Percentiles rank a stretch among this genome's conserved stretches.
Conservation (phyloP, 2,797 vertebrate species). For the Hoplostethus mediterraneus region DNA sequence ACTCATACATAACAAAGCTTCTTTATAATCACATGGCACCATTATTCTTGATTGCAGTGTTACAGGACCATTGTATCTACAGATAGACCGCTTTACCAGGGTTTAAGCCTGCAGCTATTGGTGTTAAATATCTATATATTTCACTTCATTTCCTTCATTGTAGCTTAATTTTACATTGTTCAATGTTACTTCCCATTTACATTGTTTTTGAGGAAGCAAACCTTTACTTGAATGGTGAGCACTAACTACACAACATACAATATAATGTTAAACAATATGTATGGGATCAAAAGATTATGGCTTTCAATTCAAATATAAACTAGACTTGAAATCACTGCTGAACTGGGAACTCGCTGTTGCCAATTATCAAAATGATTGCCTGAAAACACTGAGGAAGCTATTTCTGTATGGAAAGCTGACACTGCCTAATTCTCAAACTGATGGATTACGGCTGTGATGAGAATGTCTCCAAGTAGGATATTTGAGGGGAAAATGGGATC, state of each 20-base stretch:
- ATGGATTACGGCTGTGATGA: background rate
- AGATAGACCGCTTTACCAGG: background rate
- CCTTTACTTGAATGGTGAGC: background rate
- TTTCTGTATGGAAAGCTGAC: background rate
- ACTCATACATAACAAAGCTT: conserved; percentile 1
- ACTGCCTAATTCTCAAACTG: background rate
- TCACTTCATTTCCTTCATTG: background rate
- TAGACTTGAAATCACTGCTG: background rate
- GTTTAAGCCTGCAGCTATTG: background rate
- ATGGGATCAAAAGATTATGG: background rate
- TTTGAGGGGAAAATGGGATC: background rate
- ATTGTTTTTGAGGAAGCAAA: background rate
- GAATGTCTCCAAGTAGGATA: background rate
- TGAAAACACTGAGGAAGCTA: background rate
- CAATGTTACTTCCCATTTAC: background rate
- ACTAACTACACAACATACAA: background rate
- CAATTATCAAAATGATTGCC: background rate
- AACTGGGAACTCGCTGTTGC: background rate
- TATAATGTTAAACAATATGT: background rate
- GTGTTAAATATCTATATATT: background rate
- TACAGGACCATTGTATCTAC: background rate
- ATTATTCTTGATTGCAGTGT: conserved; percentile 38
- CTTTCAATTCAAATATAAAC: background rate
- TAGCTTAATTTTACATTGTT: background rate
- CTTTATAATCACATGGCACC: conserved; percentile 11